phyloP scores from a whole-genome alignment of 2,888 invertebrate genomes.

The Ectemnius lituratus region DNA sequence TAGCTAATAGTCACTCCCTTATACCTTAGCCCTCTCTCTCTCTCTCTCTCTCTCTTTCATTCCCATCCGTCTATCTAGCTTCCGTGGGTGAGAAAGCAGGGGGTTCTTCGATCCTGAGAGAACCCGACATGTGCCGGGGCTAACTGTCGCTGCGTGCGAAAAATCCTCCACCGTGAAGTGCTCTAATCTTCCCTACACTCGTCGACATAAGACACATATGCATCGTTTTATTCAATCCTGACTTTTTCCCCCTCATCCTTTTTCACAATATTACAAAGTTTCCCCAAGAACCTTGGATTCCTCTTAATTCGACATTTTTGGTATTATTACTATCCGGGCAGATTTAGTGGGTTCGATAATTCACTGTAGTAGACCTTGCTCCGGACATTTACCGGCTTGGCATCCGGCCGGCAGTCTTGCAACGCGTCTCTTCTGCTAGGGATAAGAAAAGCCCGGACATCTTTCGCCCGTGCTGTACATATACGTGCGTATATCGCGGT shows the following conservation, averaged over 20 bases:
- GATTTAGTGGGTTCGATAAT: slow-evolving; percentile 37
- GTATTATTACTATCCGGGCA: too few species aligned
- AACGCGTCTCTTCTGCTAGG: slow-evolving; percentile 45
- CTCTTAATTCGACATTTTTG: too few species aligned
- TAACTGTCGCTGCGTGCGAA: slow-evolving; percentile 62
- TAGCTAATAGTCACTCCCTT: slow-evolving; percentile 69
- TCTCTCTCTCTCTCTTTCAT: neutral
- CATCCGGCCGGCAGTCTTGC: slow-evolving; percentile 55
- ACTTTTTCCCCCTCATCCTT: neutral
- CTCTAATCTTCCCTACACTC: neutral
- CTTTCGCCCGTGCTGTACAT: slow-evolving; percentile 37
- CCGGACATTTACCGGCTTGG: slow-evolving; percentile 52
- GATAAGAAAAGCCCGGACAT: slow-evolving; percentile 55
- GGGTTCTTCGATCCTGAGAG: slow-evolving; percentile 71
- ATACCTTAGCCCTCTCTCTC: slow-evolving; percentile 16
- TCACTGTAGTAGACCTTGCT: slow-evolving; percentile 47
- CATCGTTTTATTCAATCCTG: neutral
- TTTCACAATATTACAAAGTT: neutral
- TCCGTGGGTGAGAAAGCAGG: slow-evolving; percentile 69
- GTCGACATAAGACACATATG: neutral
- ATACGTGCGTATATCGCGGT: slow-evolving; percentile 3
- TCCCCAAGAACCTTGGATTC: too few species aligned
- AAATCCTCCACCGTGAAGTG: slow-evolving; percentile 46
- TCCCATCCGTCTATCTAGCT: slow-evolving; percentile 35
- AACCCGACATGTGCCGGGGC: slow-evolving; percentile 69